A percentile compares a stretch with the other conserved stretches of the same genome.
These are phyloP conservation scores for Podarcis lilfordi DNA, from an alignment of 2,797 vertebrate species.

Conservation along the genomic window DNA sequence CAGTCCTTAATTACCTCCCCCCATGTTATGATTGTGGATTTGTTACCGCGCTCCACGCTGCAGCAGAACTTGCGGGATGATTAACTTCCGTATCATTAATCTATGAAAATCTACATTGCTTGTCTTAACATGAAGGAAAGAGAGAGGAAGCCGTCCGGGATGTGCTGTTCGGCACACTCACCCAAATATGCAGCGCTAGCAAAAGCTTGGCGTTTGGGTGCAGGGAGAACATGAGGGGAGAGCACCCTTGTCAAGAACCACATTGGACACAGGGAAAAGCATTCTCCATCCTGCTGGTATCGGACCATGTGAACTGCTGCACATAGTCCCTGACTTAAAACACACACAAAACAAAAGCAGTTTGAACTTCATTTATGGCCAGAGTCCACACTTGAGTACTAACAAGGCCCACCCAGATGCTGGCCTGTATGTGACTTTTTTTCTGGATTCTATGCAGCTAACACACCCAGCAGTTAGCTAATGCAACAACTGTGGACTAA, in stretches of 20 bases:
- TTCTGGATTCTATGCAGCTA: slow-evolving; percentile 15
- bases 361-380: neutral
- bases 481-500: rapidly evolving
- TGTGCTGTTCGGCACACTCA: rapidly evolving
- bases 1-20: slow-evolving; percentile 1
- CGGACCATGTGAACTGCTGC: neutral
- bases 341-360: neutral
- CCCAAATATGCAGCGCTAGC: neutral
- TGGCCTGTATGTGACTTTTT: slow-evolving; percentile 2
- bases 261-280: neutral
- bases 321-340: neutral
- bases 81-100: slow-evolving; percentile 27
- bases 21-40: slow-evolving; percentile 1
- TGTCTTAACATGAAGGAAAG: neutral
- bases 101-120: neutral
- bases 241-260: neutral
- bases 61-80: slow-evolving; percentile 52
- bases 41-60: neutral
- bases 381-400: rapidly evolving
- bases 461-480: neutral
- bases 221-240: neutral
- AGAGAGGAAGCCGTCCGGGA: neutral
- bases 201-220: neutral
- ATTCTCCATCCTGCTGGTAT: neutral
- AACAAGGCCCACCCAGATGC: slow-evolving; percentile 48